These are phyloP conservation scores for Laupala kohalensis DNA, from an alignment of 1,140 invertebrate species.

Conservation along the genomic window DNA sequence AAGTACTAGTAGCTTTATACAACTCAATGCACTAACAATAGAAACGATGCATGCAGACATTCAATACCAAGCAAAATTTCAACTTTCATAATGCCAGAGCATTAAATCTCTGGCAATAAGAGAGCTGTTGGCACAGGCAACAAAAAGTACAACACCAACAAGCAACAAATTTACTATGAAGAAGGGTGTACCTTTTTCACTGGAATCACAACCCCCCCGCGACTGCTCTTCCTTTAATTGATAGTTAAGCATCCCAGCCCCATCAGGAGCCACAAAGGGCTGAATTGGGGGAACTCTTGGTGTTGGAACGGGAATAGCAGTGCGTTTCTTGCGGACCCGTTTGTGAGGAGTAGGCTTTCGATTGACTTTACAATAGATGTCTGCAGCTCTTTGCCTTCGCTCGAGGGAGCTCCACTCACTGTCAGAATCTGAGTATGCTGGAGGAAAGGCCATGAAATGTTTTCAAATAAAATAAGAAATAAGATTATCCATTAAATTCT, in stretches of 20 bases:
- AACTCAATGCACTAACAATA: too few species aligned
- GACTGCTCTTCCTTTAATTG: not conserved
- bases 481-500: not conserved
- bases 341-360: constrained; percentile 65
- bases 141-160: not conserved
- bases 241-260: constrained; percentile 5
- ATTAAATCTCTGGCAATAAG: not conserved
- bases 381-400: constrained; percentile 47
- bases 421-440: constrained; percentile 72
- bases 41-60: not conserved
- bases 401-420: constrained; percentile 75
- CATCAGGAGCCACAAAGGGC: constrained; percentile 27
- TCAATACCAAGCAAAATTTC: not conserved
- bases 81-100: not conserved
- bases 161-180: not conserved
- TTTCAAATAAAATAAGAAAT: not conserved
- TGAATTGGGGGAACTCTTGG: constrained; percentile 61
- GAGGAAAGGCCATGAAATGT: constrained; percentile 15
- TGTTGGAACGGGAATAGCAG: constrained; percentile 66
- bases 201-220: not conserved
- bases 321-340: constrained; percentile 57
- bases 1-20: too few species aligned
- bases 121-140: not conserved
- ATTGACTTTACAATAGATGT: constrained; percentile 47
- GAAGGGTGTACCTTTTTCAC: not conserved